phyloP scores from a whole-genome alignment of 2,797 vertebrate genomes.

The Neosilurus hyrtlii region DNA sequence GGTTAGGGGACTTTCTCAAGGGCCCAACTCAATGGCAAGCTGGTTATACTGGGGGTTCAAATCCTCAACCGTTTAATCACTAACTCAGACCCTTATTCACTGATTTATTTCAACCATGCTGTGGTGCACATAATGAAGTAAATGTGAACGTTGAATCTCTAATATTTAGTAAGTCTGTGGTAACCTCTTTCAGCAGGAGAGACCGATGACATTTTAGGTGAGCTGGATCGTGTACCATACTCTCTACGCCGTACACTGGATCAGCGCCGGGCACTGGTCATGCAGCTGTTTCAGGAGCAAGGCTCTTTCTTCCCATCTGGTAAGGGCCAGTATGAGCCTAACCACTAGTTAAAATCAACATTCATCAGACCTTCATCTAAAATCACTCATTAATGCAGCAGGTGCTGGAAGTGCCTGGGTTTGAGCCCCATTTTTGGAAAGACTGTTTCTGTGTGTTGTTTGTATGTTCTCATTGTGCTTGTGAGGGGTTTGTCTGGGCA shows the following conservation, averaged over 20 bases:
- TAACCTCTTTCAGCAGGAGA: slow-evolving; percentile 67
- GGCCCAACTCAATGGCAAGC: too few relatives aligned
- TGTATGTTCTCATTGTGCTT: too few relatives aligned
- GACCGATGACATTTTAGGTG: slow-evolving; percentile 80
- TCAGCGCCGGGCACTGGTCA: slow-evolving; percentile 87
- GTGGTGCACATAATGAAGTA: neutral
- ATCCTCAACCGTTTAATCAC: too few relatives aligned
- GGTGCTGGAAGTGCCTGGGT: neutral
- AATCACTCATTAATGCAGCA: neutral
- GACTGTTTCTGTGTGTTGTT: too few relatives aligned
- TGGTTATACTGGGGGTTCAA: too few relatives aligned
- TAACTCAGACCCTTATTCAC: too few relatives aligned
- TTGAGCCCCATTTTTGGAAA: too few relatives aligned
- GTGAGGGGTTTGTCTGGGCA: too few relatives aligned
- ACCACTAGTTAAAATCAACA: neutral
- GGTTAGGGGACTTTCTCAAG: too few relatives aligned
- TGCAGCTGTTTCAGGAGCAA: slow-evolving; percentile 93
- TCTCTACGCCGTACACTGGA: slow-evolving; percentile 89
- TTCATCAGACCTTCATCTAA: neutral
- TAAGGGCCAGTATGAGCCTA: slow-evolving; percentile 44
- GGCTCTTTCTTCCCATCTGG: slow-evolving; percentile 88
- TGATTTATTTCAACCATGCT: neutral
- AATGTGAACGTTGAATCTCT: neutral
- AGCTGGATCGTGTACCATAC: slow-evolving; percentile 83
- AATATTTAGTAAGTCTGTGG: neutral